Conservation (phyloP, 2,888 invertebrate genomes). For the Mesorhabditis belari region DNA sequence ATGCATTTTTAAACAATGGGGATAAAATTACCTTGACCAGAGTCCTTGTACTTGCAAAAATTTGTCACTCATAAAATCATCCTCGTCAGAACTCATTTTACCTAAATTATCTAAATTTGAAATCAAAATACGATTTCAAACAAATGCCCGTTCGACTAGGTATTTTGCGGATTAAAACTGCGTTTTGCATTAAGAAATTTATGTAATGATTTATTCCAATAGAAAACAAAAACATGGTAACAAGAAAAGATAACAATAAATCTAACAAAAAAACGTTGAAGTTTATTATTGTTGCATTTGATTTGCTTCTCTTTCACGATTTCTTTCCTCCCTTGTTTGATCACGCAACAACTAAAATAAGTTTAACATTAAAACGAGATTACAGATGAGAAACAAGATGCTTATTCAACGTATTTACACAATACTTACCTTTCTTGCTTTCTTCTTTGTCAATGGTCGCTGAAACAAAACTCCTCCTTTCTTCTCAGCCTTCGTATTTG, state of each 20-base stretch:
- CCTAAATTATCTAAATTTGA: neutral
- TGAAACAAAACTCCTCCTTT: neutral
- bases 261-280: neutral
- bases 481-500: neutral
- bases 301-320: neutral
- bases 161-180: neutral
- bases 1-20: too few species aligned
- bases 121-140: neutral
- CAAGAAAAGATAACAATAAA: neutral
- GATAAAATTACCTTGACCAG: conserved; percentile 14
- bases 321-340: neutral
- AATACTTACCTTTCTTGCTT: neutral
- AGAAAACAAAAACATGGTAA: too few species aligned
- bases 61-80: conserved; percentile 49
- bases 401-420: neutral
- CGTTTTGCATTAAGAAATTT: too few species aligned
- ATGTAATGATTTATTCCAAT: too few species aligned
- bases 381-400: too few species aligned
- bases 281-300: neutral
- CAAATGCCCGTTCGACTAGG: neutral
- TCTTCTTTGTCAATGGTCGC: neutral
- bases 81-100: conserved; percentile 33
- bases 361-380: too few species aligned
- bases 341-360: neutral
- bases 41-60: conserved; percentile 20